phyloP scores from a whole-genome alignment of 2,888 invertebrate genomes.

The Archips crataeganus region DNA sequence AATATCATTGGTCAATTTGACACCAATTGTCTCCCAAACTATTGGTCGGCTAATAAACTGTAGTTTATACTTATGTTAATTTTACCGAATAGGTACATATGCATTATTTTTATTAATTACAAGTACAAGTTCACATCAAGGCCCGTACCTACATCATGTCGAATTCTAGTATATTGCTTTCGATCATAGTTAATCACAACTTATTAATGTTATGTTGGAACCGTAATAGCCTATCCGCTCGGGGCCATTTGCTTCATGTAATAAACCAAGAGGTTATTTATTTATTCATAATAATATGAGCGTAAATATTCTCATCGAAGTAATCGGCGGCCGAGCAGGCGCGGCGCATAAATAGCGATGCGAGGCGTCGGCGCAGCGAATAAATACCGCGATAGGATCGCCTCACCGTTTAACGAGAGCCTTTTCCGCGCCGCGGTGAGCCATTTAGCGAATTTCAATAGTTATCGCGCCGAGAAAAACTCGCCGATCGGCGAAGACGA shows the following conservation, averaged over 20 bases:
- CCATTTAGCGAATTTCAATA: slow-evolving; percentile 86
- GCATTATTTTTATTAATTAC: not conserved
- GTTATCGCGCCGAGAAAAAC: slow-evolving; percentile 85
- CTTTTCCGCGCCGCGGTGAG: slow-evolving; percentile 84
- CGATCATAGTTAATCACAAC: slow-evolving; percentile 49
- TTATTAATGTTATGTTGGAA: slow-evolving; percentile 50
- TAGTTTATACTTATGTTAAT: no score
- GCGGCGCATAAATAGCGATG: slow-evolving; percentile 76
- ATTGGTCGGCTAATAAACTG: no score
- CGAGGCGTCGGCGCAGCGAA: slow-evolving; percentile 71
- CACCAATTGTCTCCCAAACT: no score
- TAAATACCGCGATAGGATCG: slow-evolving; percentile 83
- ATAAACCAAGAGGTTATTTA: slow-evolving; percentile 61
- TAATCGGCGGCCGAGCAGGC: slow-evolving; percentile 56
- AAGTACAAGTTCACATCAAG: not conserved
- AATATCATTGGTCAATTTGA: no score
- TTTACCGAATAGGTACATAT: not conserved
- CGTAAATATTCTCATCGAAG: slow-evolving; percentile 61
- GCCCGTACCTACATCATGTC: not conserved
- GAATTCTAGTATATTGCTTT: slow-evolving; percentile 34
- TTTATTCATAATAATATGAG: slow-evolving; percentile 64
- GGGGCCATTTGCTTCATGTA: slow-evolving; percentile 57
- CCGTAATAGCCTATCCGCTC: slow-evolving; percentile 49
- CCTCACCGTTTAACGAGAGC: slow-evolving; percentile 83
- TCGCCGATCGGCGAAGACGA: slow-evolving; percentile 73